Evolutionary conservation across 23 tunicate genomes (phyloP), one percentile per base, ranked within the genome.

Genomic region (Aplidium turbinatum): DNA sequence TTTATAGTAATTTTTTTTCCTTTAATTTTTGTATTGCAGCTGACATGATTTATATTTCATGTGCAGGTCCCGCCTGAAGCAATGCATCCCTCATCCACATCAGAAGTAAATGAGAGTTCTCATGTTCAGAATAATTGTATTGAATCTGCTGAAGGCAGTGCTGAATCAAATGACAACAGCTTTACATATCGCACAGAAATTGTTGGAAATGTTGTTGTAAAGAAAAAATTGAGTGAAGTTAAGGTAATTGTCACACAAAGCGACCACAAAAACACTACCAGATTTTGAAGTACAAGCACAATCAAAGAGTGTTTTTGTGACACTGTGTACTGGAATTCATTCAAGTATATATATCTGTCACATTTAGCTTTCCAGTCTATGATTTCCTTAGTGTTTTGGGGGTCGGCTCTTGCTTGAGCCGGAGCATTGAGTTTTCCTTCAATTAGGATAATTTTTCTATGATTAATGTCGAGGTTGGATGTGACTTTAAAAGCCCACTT

Each of bases 161-260:
- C 28, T 4, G 72, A 65, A 65, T 3, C 24, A 13, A 33, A 38
- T 19, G 19, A 48, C 46, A n/a, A 73, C 30, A 56, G 39, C 31
- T 35, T 27, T 38, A 76, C 90, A 1, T 90, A 90, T 58, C 82
- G 77, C 22, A 83, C 97, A 18, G 82, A 90, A 58, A 74, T 90
- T 38, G 90, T 90, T 20, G 97, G 92, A 22, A 80, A 80, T 5
- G 97, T 90, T 3, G 90, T 90, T 4, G 63, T 90, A 11, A 88
- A 90, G 58, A 90, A 83, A 63, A 88, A 81, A 38, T 30, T 72
- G 47, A 40, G 38, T 16, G 76, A 70, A 6, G 21, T 4, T 9
- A 66, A 36, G 26, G 72, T 66, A 66, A 60, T 11, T 60, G 5
- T 53, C 9, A 42, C 16, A 9, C 16, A 42, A 42, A 9, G n/a